phyloP scores from a whole-genome alignment of 2,888 invertebrate species.

The Empis stercorea region DNA sequence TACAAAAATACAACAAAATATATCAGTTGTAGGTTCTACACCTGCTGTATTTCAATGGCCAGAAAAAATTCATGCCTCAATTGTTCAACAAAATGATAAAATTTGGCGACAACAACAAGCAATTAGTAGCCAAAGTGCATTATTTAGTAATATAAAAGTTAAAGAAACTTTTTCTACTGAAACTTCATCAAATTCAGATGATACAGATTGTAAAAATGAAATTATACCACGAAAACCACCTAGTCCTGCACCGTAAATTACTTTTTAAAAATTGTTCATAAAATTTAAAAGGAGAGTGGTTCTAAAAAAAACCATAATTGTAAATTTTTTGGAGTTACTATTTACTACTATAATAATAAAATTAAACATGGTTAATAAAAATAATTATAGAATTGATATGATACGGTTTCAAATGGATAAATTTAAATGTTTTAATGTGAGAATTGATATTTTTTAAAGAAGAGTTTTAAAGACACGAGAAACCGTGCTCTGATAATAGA shows the following conservation, averaged over 20 bases:
- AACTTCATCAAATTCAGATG: slow-evolving; percentile 34
- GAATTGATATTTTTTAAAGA: no score
- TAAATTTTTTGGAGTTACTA: no score
- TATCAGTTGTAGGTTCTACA: neutral
- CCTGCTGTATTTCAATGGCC: slow-evolving; percentile 33
- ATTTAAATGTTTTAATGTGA: no score
- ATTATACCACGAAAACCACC: slow-evolving; percentile 35
- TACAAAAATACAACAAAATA: slow-evolving; percentile 3
- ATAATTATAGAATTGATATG: no score
- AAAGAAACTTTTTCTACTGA: slow-evolving; percentile 28
- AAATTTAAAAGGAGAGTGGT: no score
- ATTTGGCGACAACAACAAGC: slow-evolving; percentile 29
- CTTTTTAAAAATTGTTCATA: neutral
- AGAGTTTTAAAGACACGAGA: no score
- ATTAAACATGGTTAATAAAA: no score
- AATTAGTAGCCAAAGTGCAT: slow-evolving; percentile 10
- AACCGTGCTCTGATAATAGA: no score
- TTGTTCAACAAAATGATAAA: slow-evolving; percentile 34
- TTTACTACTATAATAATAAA: no score
- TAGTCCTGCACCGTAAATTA: slow-evolving; percentile 37
- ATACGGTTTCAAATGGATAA: no score
- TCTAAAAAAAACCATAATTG: no score
- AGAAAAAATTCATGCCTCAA: slow-evolving; percentile 36
- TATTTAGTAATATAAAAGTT: slow-evolving; percentile 14
- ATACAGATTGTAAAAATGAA: slow-evolving; percentile 32